Conservation (phyloP, 2,888 invertebrate species). For the Synergus laeviventris region DNA sequence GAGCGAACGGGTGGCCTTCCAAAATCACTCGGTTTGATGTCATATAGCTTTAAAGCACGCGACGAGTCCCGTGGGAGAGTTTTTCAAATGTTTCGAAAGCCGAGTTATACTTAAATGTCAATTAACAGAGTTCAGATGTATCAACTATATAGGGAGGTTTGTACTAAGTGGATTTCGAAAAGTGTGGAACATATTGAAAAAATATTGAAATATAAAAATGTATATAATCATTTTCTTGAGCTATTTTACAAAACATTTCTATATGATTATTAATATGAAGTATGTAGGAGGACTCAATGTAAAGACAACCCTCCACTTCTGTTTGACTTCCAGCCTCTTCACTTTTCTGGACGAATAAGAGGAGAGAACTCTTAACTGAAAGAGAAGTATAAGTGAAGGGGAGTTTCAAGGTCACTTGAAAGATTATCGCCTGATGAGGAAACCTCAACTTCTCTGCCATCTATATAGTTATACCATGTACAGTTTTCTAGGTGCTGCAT, state of each 20-base stretch:
- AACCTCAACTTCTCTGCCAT: neutral
- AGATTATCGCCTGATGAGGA: neutral
- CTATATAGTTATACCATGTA: neutral
- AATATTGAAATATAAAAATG: neutral
- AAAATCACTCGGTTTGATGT: conserved; percentile 50
- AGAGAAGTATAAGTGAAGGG: neutral
- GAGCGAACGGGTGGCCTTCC: conserved; percentile 61
- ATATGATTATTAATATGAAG: neutral
- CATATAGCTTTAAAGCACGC: conserved; percentile 3
- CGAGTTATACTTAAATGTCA: neutral
- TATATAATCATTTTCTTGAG: neutral
- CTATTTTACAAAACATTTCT: neutral
- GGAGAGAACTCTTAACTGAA: neutral
- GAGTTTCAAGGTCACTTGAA: conserved; percentile 1
- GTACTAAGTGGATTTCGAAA: too few species aligned
- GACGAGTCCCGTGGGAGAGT: neutral
- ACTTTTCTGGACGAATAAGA: neutral
- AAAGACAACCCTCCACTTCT: neutral
- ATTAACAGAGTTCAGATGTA: too few species aligned
- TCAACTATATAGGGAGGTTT: too few species aligned
- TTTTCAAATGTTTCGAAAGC: neutral
- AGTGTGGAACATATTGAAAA: too few species aligned
- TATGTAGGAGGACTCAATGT: neutral
- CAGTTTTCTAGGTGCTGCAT: neutral
- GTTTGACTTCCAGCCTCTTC: neutral